Conservation (phyloP, 2,888 invertebrate species). For the Petrolisthes cinctipes region DNA sequence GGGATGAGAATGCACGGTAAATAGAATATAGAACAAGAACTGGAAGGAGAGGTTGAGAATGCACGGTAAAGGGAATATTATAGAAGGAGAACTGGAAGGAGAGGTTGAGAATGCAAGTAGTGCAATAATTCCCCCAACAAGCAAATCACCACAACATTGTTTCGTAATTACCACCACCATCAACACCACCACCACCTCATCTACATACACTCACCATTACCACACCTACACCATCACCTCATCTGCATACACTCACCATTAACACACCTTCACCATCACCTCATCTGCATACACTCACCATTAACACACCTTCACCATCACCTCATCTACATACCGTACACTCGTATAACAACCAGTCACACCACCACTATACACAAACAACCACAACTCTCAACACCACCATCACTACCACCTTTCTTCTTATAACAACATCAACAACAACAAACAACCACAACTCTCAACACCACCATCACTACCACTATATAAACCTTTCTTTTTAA, state of each 20-base stretch:
- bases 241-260: too few species aligned
- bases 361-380: not conserved
- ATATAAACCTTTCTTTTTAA: not conserved
- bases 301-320: constrained; percentile 3
- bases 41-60: not conserved
- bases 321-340: not conserved
- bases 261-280: constrained; percentile 9
- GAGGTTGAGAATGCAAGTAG: too few species aligned
- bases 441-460: not conserved
- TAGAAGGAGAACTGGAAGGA: not conserved
- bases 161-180: too few species aligned
- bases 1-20: not conserved
- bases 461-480: not conserved
- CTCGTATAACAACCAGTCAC: not conserved
- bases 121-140: too few species aligned
- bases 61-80: not conserved
- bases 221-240: too few species aligned
- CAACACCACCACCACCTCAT: too few species aligned
- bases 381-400: not conserved
- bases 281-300: too few species aligned
- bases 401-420: not conserved
- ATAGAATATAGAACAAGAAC: not conserved
- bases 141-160: too few species aligned
- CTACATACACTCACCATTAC: too few species aligned
- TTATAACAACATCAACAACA: not conserved